These are phyloP conservation scores for Pteropus rufus DNA, from an alignment of 2,797 vertebrate species.

Conservation along the genomic window DNA sequence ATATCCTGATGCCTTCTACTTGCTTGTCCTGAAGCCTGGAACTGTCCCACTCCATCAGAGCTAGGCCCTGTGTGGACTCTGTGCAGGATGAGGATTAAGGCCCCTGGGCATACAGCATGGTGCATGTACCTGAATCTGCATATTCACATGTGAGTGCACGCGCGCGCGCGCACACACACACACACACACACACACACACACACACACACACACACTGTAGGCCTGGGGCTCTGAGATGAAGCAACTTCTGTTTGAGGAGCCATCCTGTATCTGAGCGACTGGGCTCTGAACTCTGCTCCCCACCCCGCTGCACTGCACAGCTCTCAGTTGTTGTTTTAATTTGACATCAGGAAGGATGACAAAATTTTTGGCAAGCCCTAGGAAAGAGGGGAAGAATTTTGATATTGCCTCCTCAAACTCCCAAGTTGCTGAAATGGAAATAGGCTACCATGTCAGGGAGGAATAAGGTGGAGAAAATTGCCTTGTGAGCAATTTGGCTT, in stretches of 20 bases:
- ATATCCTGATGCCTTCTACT: background rate
- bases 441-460: constrained; percentile 51
- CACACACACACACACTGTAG: background rate
- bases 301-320: background rate
- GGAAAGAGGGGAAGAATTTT: background rate
- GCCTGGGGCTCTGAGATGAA: background rate
- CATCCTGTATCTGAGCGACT: background rate
- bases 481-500: constrained; percentile 42
- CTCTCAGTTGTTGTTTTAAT: background rate
- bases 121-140: background rate
- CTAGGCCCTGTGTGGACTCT: background rate
- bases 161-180: background rate
- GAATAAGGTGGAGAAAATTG: constrained; percentile 60
- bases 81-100: background rate
- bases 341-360: constrained; percentile 21
- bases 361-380: background rate
- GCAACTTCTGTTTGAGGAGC: background rate
- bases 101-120: background rate
- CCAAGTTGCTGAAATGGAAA: constrained; percentile 53
- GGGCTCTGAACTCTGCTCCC: background rate
- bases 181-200: too few relatives aligned
- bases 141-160: background rate
- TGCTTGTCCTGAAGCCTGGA: background rate
- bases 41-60: background rate
- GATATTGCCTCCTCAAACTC: constrained; percentile 2